These are phyloP conservation scores for Hemibagrus wyckioides DNA, from an alignment of 2,113 vertebrate species.

Conservation along the genomic window DNA sequence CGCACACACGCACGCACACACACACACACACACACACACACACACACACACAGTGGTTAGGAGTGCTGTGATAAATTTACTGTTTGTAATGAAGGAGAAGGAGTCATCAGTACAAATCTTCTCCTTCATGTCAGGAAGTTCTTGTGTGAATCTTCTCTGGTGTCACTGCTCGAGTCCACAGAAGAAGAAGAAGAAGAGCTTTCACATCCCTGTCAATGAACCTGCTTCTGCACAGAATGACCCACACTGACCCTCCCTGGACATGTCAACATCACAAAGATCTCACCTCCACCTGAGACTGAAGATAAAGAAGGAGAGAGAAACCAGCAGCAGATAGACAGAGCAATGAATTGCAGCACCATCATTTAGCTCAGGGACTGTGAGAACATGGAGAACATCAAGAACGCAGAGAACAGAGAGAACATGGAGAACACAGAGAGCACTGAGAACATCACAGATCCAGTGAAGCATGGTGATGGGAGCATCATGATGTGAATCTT, in stretches of 20 bases:
- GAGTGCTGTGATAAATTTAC: not conserved
- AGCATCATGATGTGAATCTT: not conserved
- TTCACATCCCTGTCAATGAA: not conserved
- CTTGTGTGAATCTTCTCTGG: no score
- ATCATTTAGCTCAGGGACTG: not conserved
- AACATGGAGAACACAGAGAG: no score
- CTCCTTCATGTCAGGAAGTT: no score
- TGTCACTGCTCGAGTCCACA: no score
- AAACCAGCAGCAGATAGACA: not conserved
- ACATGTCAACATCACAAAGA: not conserved
- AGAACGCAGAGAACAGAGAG: no score
- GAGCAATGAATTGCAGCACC: not conserved
- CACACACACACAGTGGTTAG: no score
- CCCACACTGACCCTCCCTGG: no score
- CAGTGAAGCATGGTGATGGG: not conserved
- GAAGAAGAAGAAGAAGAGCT: no score
- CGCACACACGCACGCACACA: slow-evolving; percentile 1
- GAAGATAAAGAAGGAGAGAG: not conserved
- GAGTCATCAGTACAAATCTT: not conserved
- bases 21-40: not conserved
- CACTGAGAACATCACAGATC: not conserved
- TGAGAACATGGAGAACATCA: not conserved
- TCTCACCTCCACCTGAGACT: not conserved
- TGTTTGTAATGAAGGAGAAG: no score
- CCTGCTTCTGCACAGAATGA: no score